Base-by-base conservation (phyloP, 2,797 vertebrate species). In the Hemibagrus guttatus region DNA sequence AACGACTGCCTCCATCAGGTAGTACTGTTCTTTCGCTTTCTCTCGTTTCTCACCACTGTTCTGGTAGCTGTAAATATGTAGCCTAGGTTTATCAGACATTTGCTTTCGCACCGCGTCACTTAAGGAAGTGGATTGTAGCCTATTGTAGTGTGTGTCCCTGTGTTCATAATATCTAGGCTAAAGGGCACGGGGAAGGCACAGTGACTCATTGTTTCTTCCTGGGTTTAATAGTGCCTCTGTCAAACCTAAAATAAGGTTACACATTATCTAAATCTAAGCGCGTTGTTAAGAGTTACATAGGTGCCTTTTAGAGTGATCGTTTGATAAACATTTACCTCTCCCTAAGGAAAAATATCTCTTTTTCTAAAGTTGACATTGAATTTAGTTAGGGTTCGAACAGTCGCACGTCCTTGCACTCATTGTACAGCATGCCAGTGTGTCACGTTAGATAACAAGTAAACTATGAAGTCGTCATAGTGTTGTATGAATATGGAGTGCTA, bases 91-190 rank as follows among this genome's bases (percentile, higher is more conserved):
- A 3, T 6, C 4, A 42, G n/a, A 16, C 16, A 49, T 46, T 64
- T 81, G 3, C 6, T 28, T 49, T 81, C 26, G 58, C 39, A 49
- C 2, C 14, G 79, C 79, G 59, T 64, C 79, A 63, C n/a, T 17
- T 28, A 28, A 49, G 42, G 42, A 81, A 64, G 61, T 64, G 80
- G 49, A 81, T 66, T 66, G 61, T 13, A 81, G 21, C 21, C n/a
- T 61, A 63, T 75, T 84, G 56, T 63, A 16, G 46, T n/a, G 28
- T 69, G 16, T 78, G 54, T 52, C 12, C 16, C 11, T 64, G 68
- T 21, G 89, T 87, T 63, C 83, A 88, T 87, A 81, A 93, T 66
- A 96, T 93, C 89, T 96, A 94, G 95, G 95, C 79, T 92, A 96
- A 95, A 96, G 95, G 95, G 94, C 92, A 94, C 89, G 14, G 88